Percentiles rank a stretch among this genome's conserved stretches.
Evolutionary conservation across 2,113 vertebrate genomes (phyloP).

Genomic region (Mirounga angustirostris): DNA sequence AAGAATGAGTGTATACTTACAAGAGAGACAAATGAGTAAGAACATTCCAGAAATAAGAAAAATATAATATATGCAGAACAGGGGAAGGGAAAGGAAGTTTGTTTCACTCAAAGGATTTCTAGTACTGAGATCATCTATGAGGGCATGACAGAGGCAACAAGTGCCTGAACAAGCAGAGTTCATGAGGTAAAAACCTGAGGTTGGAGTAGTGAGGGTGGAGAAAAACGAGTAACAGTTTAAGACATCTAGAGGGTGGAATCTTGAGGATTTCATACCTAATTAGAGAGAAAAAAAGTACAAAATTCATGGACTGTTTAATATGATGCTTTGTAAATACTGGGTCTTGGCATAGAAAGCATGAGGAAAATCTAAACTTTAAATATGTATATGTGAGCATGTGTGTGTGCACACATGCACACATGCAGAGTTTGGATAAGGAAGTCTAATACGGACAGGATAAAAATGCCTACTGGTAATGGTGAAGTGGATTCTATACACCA

Average conservation of each 20-base stretch:
- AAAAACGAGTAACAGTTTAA: not conserved
- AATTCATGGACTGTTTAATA: not conserved
- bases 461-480: not conserved
- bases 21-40: not conserved
- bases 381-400: not conserved
- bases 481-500: not conserved
- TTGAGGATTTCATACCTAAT: not conserved
- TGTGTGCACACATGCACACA: not conserved
- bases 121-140: not conserved
- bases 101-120: not conserved
- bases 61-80: not conserved
- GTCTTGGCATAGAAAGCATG: not conserved
- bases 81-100: not conserved
- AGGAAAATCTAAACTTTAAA: not conserved
- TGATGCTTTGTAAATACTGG: not conserved
- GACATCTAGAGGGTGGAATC: not conserved
- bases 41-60: conserved; percentile 31
- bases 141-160: not conserved
- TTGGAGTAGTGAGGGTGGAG: not conserved
- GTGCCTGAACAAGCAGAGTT: not conserved
- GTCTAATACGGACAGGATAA: not conserved
- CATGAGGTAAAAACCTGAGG: not conserved
- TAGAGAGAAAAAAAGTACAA: not conserved
- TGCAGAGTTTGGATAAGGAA: not conserved
- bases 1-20: not conserved